phyloP scores from a whole-genome alignment of 2,888 invertebrate species.

The Xylocampa areola region DNA sequence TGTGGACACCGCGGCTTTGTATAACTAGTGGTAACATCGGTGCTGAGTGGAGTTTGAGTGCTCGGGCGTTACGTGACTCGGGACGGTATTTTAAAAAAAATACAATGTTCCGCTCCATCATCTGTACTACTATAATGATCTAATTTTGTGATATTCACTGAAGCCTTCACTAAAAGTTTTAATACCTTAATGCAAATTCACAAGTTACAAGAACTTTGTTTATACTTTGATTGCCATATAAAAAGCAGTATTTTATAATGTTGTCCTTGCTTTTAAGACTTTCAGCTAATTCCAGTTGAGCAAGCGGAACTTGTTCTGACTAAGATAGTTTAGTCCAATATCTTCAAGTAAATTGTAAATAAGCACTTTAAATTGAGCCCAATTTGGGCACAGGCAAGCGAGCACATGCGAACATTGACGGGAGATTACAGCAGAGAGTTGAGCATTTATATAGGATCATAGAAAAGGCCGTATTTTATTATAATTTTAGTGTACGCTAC shows the following conservation, averaged over 20 bases:
- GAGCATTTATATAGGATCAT: too few species aligned
- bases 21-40: conserved; percentile 62
- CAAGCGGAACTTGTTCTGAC: conserved; percentile 57
- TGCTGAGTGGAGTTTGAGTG: conserved; percentile 77
- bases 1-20: conserved; percentile 42
- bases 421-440: conserved; percentile 27
- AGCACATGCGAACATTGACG: conserved; percentile 69
- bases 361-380: conserved; percentile 52
- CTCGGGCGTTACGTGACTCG: conserved; percentile 78
- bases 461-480: too few species aligned
- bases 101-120: conserved; percentile 63
- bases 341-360: conserved; percentile 26
- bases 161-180: background rate
- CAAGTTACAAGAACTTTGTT: background rate
- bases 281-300: conserved; percentile 28
- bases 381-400: conserved; percentile 63
- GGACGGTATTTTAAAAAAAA: conserved; percentile 65
- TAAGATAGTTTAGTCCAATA: conserved; percentile 42
- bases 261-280: background rate
- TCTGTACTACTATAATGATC: conserved; percentile 17
- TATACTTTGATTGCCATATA: background rate
- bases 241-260: too few species aligned
- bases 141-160: conserved; percentile 17
- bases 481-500: too few species aligned
- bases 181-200: background rate